Conservation (phyloP, 2,113 vertebrate genomes). For the Solea solea region DNA sequence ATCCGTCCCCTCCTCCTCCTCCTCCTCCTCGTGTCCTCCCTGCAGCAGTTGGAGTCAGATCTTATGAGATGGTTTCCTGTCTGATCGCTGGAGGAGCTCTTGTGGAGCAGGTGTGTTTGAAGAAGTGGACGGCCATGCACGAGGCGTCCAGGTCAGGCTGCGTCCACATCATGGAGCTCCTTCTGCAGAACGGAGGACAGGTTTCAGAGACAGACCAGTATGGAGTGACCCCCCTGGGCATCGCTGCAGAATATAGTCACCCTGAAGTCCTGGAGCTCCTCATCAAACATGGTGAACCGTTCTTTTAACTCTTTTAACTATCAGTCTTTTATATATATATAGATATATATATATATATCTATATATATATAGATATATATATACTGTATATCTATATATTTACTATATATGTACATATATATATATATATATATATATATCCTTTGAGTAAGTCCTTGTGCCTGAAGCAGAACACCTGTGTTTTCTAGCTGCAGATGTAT, state of each 20-base stretch:
- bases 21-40: no score
- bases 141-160: slow-evolving; percentile 86
- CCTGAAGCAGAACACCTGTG: no score
- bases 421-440: no score
- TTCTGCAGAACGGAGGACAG: slow-evolving; percentile 81
- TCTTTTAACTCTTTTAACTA: neutral
- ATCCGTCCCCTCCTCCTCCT: no score
- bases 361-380: no score
- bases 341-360: no score
- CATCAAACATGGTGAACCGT: slow-evolving; percentile 82
- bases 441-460: no score
- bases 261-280: slow-evolving; percentile 87
- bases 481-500: no score
- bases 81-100: slow-evolving; percentile 81
- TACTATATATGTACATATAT: no score
- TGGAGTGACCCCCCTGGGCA: slow-evolving; percentile 86
- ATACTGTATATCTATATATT: no score
- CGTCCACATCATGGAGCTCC: slow-evolving; percentile 79
- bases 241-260: slow-evolving; percentile 84
- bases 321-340: no score
- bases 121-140: slow-evolving; percentile 87
- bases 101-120: slow-evolving; percentile 84
- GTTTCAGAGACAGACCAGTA: slow-evolving; percentile 82
- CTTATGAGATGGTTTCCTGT: slow-evolving; percentile 77
- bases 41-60: slow-evolving; percentile 84